Base-by-base conservation (phyloP, 1,140 invertebrate genomes). In the Ooceraea biroi region DNA sequence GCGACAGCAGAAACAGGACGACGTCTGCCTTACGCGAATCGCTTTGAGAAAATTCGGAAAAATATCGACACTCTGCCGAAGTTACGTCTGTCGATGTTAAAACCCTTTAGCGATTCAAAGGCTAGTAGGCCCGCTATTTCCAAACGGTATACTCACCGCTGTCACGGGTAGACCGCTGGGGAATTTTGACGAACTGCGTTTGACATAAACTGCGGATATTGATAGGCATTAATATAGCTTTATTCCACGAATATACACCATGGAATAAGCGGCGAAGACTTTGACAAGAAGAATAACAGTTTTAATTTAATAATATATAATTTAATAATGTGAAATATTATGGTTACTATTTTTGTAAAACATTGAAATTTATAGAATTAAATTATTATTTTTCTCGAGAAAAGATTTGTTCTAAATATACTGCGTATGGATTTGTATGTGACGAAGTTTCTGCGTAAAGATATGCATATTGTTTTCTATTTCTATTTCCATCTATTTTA, bases 1-100 rank as follows among this genome's bases (percentile, higher is more conserved):
- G 63, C 36, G 57, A 55, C 50, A 69, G 69, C 25, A 58, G 57
- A 78, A 71, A 14, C 57, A 25, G 65, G 8, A 71, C 48, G 74
- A 36, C n/a, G 17, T 71, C 27, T 7, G 50, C 69, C 58, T 78
- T 19, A 78, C 50, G 68, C 63, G 57, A 69, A 44, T 7, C 17
- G 36, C 22, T 71, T 41, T 19, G 65, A 57, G 52, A 46, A 78
- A 78, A 80, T 80, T 69, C 12, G 25, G 30, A 69, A 78, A 78
- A 80, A 69, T 80, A 80, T 71, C 50, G 25, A 58, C 41, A 1
- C 19, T 22, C 10, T 14, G 17, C 22, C 30, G 30, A 69, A 12
- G 17, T 71, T 71, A 57, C 76, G 14, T 46, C 10, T 80, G 17
- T 57, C 41, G 25, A 71, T 17, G 12, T 71, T 69, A 55, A 69